phyloP scores from a whole-genome alignment of 2,113 vertebrate species.

The Gobius niger region DNA sequence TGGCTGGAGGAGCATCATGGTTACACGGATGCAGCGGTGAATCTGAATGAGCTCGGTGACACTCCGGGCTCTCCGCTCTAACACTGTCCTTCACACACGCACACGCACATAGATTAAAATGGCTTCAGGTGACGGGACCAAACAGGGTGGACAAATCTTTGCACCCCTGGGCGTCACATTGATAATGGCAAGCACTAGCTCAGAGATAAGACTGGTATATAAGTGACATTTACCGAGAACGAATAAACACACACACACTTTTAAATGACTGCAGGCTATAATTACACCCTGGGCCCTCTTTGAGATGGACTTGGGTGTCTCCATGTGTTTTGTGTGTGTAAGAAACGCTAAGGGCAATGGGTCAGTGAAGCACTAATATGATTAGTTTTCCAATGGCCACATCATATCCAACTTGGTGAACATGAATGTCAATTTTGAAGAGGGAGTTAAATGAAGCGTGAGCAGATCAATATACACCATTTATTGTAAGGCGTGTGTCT shows the following conservation, averaged over 20 bases:
- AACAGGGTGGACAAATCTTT: constrained; percentile 19
- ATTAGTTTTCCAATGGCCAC: constrained; percentile 34
- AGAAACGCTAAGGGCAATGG: constrained; percentile 33
- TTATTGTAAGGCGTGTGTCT: constrained; percentile 56
- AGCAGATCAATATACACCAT: constrained; percentile 49
- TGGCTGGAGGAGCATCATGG: constrained; percentile 62
- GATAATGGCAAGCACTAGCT: constrained; percentile 58
- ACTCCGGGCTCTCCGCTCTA: constrained; percentile 57
- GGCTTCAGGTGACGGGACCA: constrained; percentile 34
- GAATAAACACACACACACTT: constrained; percentile 53
- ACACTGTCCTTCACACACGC: constrained; percentile 58
- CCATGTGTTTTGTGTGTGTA: constrained; percentile 9
- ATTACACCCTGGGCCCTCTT: constrained; percentile 47
- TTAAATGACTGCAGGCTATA: constrained; percentile 35
- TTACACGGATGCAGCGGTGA: constrained; percentile 67
- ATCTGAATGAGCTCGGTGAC: constrained; percentile 75
- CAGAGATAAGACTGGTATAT: constrained; percentile 69
- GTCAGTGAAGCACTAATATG: constrained; percentile 38
- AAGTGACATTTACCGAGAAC: constrained; percentile 70
- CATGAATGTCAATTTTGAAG: constrained; percentile 44
- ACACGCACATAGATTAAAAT: constrained; percentile 35
- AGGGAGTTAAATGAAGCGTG: constrained; percentile 54
- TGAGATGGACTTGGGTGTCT: constrained; percentile 15
- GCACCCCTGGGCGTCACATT: constrained; percentile 47
- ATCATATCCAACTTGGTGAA: constrained; percentile 42